Evolutionary conservation across 2,888 invertebrate genomes (phyloP).

Genomic region (Temnothorax ravouxi): DNA sequence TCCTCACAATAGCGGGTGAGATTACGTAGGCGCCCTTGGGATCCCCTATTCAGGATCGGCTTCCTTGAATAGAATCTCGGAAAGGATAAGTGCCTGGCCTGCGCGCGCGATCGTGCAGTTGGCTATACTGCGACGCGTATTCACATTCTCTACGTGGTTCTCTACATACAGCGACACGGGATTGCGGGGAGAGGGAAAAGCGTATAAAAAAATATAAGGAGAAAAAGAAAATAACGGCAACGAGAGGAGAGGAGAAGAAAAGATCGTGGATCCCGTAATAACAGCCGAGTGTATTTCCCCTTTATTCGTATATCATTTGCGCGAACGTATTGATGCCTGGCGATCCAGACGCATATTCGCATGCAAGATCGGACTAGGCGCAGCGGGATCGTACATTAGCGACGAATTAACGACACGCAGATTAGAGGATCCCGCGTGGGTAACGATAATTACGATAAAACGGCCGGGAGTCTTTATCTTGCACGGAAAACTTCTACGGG

Average conservation of each 20-base stretch:
- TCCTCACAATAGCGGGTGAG: conserved; percentile 79
- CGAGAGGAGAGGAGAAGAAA: conserved; percentile 14
- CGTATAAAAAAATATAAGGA: background rate
- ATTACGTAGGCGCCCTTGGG: conserved; percentile 84
- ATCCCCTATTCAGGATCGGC: conserved; percentile 78
- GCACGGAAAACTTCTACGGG: conserved; percentile 27
- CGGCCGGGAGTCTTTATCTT: conserved; percentile 54
- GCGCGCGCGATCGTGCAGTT: conserved; percentile 43
- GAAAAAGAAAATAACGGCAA: conserved; percentile 22
- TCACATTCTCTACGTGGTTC: conserved; percentile 20
- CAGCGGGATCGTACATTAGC: conserved; percentile 36
- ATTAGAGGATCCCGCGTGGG: conserved; percentile 55
- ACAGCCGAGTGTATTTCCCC: background rate
- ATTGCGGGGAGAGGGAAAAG: conserved; percentile 29
- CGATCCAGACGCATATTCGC: conserved; percentile 15
- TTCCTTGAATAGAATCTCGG: conserved; percentile 76
- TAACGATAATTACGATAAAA: conserved; percentile 71
- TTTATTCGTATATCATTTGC: conserved; percentile 54
- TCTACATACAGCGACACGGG: background rate
- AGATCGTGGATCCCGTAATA: conserved; percentile 45
- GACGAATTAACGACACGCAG: conserved; percentile 63
- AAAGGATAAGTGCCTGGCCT: conserved; percentile 73
- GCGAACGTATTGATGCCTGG: conserved; percentile 7
- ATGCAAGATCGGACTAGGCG: background rate
- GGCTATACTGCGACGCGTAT: conserved; percentile 27